A percentile compares a stretch with the other conserved stretches of the same genome.
These are phyloP conservation scores for Drosophila setosimentum DNA, from an alignment of 2,888 invertebrate species.

Conservation along the genomic window DNA sequence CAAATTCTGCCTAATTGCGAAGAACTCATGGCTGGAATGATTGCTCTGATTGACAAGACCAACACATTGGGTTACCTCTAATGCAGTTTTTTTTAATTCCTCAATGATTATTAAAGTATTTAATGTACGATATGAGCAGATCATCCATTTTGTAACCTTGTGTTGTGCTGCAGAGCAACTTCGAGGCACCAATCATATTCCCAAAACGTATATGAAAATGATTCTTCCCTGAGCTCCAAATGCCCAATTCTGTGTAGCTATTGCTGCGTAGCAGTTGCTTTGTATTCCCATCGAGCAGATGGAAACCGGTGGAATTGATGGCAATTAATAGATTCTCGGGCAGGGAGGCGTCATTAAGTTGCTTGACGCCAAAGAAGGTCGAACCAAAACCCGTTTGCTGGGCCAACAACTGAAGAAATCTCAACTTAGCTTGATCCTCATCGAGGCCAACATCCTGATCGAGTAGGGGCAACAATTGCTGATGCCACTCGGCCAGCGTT, in stretches of 20 bases:
- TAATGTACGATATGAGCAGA: constrained; percentile 95
- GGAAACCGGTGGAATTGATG: constrained; percentile 96
- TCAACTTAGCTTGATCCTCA: constrained; percentile 88
- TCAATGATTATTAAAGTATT: constrained; percentile 83
- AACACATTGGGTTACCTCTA: constrained; percentile 80
- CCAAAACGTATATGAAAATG: constrained; percentile 98
- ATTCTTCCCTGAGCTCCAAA: constrained; percentile 98
- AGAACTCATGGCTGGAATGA: constrained; percentile 87
- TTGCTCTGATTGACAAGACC: constrained; percentile 86
- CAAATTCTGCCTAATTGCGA: constrained; percentile 88
- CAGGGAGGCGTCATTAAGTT: constrained; percentile 93
- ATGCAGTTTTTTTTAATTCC: background rate
- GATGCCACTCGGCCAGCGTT: constrained; percentile 93
- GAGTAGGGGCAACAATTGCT: constrained; percentile 86
- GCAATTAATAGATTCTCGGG: constrained; percentile 95
- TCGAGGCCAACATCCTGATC: constrained; percentile 70
- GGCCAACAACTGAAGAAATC: constrained; percentile 88
- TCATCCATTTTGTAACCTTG: constrained; percentile 99
- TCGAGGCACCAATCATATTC: constrained; percentile 95
- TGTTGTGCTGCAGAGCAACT: constrained; percentile 95
- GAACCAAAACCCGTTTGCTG: constrained; percentile 95
- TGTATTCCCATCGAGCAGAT: constrained; percentile 93
- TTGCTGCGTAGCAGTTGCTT: constrained; percentile 94
- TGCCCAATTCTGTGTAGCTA: constrained; percentile 94
- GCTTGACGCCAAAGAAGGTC: constrained; percentile 97